These are phyloP conservation scores for Andricus quercusramuli DNA, from an alignment of 2,888 invertebrate species.

Conservation along the genomic window DNA sequence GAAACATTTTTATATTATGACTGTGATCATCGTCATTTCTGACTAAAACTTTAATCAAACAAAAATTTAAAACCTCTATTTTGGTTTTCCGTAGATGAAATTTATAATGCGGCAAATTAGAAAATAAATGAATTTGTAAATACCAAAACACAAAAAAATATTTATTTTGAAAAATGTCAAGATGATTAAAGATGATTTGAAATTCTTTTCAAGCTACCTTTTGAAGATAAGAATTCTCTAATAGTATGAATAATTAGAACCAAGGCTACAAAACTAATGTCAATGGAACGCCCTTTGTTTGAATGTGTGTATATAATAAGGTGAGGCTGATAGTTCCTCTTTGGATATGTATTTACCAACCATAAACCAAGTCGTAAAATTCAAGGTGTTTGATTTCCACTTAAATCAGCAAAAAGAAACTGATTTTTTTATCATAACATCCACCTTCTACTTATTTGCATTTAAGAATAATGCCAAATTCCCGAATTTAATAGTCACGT, in stretches of 20 bases:
- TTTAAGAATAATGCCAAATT: too few species aligned
- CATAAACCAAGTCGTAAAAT: background rate
- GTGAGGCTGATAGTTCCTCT: background rate
- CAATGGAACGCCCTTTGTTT: conserved; percentile 16
- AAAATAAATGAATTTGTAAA: too few species aligned
- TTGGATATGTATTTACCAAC: background rate
- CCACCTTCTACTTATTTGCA: too few species aligned
- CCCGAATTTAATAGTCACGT: too few species aligned
- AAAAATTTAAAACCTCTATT: background rate
- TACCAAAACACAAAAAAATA: too few species aligned
- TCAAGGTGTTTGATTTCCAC: background rate
- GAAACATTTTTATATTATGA: background rate
- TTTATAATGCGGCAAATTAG: too few species aligned
- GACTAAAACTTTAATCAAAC: background rate
- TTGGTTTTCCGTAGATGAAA: too few species aligned
- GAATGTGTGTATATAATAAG: conserved; percentile 10
- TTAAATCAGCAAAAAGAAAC: background rate
- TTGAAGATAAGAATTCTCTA: background rate
- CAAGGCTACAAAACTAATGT: background rate
- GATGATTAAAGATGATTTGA: background rate
- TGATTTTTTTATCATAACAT: too few species aligned
- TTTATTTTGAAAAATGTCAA: too few species aligned
- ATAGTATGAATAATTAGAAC: background rate
- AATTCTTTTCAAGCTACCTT: background rate
- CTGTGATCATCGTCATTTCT: background rate